These are phyloP conservation scores for Merluccius polli DNA, from an alignment of 2,797 vertebrate species.

Conservation along the genomic window DNA sequence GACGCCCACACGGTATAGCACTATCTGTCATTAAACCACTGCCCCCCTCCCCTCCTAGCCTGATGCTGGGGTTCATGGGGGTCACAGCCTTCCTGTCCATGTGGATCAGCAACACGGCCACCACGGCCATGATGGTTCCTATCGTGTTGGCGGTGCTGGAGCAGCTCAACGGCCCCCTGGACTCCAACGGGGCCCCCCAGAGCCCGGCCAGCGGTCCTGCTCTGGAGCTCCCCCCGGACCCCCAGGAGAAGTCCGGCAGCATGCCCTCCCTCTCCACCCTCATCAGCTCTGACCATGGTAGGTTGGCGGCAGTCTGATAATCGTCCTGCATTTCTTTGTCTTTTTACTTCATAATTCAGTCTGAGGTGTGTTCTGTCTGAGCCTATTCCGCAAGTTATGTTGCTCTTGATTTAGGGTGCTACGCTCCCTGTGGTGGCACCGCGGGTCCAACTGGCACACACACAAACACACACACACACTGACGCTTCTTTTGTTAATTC, in stretches of 20 bases:
- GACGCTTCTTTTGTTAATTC: background rate
- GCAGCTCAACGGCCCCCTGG: conserved; percentile 69
- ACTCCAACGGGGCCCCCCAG: conserved; percentile 3
- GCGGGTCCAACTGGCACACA: background rate
- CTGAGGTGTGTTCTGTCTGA: too few relatives aligned
- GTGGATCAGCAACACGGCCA: conserved; percentile 99
- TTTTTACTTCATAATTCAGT: too few relatives aligned
- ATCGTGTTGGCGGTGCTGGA: conserved; percentile 89
- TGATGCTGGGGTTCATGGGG: conserved; percentile 96
- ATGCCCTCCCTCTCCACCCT: background rate
- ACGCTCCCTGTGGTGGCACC: background rate
- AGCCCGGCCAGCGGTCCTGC: background rate
- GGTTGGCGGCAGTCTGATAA: background rate
- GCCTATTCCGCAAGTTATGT: too few relatives aligned
- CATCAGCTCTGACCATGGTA: background rate
- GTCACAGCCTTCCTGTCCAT: conserved; percentile 95
- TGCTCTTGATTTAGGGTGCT: background rate
- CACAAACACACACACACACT: background rate
- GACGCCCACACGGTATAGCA: too few relatives aligned
- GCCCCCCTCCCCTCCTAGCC: conserved; percentile 55
- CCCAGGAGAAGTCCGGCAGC: conserved; percentile 23
- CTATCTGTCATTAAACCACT: background rate
- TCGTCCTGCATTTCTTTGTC: too few relatives aligned
- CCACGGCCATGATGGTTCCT: conserved; percentile 96
- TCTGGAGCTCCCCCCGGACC: conserved; percentile 1